Base-by-base conservation (phyloP, 1,140 invertebrate species). In the Calephelis virginiensis region DNA sequence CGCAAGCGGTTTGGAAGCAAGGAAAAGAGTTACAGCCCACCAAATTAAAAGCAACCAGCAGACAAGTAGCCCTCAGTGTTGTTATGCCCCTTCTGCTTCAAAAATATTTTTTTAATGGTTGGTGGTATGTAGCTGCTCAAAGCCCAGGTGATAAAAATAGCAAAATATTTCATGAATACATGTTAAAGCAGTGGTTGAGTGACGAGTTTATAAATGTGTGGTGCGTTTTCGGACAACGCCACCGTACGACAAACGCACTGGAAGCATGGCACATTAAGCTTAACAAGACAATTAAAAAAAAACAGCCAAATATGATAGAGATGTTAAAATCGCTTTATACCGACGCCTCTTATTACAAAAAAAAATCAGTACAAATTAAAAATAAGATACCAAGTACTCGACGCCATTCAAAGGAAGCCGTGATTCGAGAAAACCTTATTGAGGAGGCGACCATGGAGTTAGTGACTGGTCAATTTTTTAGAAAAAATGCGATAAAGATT, bases 201-300 rank as follows among this genome's bases (percentile, higher is more conserved):
- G 48, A 49, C 48, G 48, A 14, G 8, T 53, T 53, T 53, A 17
- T 53, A 53, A 53, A 53, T 17, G 14, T 53, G 50, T 53, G 50
- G 50, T 53, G 50, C 50, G 50, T 53, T 53, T 53, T 53, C 14
- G 50, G 50, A 53, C 50, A 53, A 17, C 14, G 50, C 49, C 49
- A 28, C 49, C 49, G 49, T 53, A 53, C 13, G 49, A 53, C 49
- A 5, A 53, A 53, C 28, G 14, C 49, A 28, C 14, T 53, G 6
- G 49, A 53, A 53, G 7, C 49, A 10, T 53, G 49, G 49, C 49
- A 53, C 49, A 53, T 13, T 14, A 17, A 50, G 47, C 4, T 49
- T 49, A 49, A 49, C 47, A 49, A 49, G 12, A 49, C 12, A n/a
- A 49, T 50, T 17, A 8, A 50, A 50, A 50, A 50, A 50, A 17